Conservation (phyloP, 2,888 invertebrate genomes). For the Nesidiocoris tenuis region DNA sequence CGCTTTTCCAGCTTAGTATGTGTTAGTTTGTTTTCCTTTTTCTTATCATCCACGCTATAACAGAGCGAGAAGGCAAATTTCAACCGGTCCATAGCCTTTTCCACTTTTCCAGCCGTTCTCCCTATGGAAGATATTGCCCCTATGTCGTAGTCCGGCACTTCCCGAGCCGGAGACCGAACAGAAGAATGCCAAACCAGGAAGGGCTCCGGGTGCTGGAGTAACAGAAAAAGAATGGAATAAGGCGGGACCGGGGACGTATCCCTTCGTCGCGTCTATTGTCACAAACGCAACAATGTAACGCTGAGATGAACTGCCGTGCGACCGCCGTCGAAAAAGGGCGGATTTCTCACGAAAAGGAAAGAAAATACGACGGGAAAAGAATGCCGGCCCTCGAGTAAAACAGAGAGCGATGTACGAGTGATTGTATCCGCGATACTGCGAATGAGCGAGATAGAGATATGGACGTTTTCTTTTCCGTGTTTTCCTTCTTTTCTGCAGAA, state of each 20-base stretch:
- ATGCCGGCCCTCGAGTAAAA: neutral
- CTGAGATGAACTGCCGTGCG: conserved; percentile 16
- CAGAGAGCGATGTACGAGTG: neutral
- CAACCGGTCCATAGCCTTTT: neutral
- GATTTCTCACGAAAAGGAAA: neutral
- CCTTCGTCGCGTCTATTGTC: conserved; percentile 27
- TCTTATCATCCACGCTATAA: too few species aligned
- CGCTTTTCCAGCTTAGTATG: too few species aligned
- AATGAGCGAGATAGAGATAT: neutral
- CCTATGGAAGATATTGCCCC: neutral
- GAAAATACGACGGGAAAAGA: neutral
- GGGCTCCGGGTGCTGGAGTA: neutral
- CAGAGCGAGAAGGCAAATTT: too few species aligned
- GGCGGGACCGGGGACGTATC: neutral
- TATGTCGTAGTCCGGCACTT: too few species aligned
- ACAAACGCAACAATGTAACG: conserved; percentile 36
- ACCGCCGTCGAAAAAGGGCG: neutral
- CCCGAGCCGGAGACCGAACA: neutral
- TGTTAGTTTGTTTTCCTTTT: too few species aligned
- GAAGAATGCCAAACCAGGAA: neutral
- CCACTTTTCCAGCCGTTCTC: neutral
- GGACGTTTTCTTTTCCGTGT: neutral
- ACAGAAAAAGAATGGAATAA: neutral
- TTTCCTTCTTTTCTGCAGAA: neutral
- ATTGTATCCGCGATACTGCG: neutral